Percentiles rank a stretch among this genome's conserved stretches.
Conservation (phyloP, 1,140 invertebrate species). For the Aphis craccivora region DNA sequence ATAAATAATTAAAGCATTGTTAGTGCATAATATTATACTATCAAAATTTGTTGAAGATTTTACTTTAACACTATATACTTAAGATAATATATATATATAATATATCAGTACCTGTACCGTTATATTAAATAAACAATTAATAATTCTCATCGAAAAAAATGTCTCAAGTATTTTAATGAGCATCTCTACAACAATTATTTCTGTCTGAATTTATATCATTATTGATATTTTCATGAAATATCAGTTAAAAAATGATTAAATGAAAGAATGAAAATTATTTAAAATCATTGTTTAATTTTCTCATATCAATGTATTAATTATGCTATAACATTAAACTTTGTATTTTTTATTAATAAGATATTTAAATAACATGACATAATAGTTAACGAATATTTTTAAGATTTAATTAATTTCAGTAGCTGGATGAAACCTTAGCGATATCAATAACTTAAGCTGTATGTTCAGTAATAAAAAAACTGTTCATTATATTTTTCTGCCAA, state of each 20-base stretch:
- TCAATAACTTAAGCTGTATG: background rate
- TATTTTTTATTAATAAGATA: background rate
- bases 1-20: background rate
- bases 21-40: too few relatives aligned
- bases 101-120: background rate
- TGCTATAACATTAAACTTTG: background rate
- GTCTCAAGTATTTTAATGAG: background rate
- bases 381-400: background rate
- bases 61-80: background rate
- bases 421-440: background rate
- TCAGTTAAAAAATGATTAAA: background rate
- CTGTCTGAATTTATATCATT: background rate
- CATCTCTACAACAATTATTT: background rate
- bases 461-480: background rate
- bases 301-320: background rate
- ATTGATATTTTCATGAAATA: background rate
- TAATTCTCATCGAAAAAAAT: background rate
- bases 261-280: background rate
- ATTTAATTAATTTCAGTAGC: background rate
- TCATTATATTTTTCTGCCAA: constrained; percentile 9
- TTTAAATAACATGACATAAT: background rate
- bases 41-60: background rate
- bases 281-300: background rate
- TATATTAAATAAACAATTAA: background rate
- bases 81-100: background rate